Evolutionary conservation across 1,140 invertebrate genomes (phyloP), one percentile per base, ranked within the genome.

Genomic region (Atta cephalotes): DNA sequence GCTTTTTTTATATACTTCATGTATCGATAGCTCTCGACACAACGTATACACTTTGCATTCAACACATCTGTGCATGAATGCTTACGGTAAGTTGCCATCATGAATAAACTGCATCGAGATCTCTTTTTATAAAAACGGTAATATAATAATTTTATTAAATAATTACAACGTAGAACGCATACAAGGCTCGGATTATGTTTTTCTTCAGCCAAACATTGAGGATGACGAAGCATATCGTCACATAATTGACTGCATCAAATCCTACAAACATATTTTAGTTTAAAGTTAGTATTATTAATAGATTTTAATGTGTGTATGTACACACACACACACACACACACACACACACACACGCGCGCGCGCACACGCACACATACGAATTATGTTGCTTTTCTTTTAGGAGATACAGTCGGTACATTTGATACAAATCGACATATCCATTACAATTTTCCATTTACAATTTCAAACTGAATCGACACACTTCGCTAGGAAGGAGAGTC

Each of bases 21-120:
- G 56, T 82, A 1, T 0, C 12, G 12, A 7, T 91, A 85, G 90
- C 88, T 18, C 28, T 89, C 12, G 91, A 92, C 31, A 51, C 63
- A 0, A 76, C 90, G 31, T 87, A 87, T 10, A 18, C 91, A 39
- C 35, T 77, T n/a, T 90, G 89, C 25, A 87, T 79, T 5, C 89
- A 91, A 49, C 89, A 91, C 58, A 71, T 66, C 16, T 91, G 89
- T 45, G 87, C 90, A 16, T 76, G 70, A 70, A 0, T 77, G 88
- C 58, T 49, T 92, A 72, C 74, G 88, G 91, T 91, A 89, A 88
- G 39, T 49, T 2, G 0, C 0, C 28, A 0, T 31, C 28, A 31
- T 2, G 28, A 31, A 31, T 31, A 31, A 31, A 31, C 9, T 35
- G 6, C 35, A 7, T 35, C 35, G 6, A 35, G 35, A 35, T 35